A percentile compares a stretch with the other conserved stretches of the same genome.
Evolutionary conservation across 1,140 invertebrate genomes (phyloP).

Genomic region (Acromyrmex heyeri): DNA sequence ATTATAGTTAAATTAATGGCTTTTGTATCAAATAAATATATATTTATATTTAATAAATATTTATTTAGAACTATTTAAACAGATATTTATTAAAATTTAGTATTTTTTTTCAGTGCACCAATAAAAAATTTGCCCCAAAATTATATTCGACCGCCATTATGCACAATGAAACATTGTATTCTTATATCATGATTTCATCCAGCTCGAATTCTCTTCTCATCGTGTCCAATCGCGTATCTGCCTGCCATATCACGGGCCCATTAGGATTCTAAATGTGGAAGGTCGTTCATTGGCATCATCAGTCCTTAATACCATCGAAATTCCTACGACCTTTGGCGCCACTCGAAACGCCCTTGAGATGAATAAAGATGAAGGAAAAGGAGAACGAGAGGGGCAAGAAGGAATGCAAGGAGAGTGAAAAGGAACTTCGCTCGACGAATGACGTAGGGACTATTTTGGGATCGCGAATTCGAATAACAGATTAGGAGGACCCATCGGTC

Average conservation of each 20-base stretch:
- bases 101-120: too few species aligned
- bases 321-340: constrained; percentile 11
- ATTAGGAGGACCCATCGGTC: constrained; percentile 4
- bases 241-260: background rate
- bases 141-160: too few species aligned
- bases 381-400: background rate
- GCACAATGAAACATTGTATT: too few species aligned
- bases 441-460: constrained; percentile 42
- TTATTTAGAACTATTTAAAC: too few species aligned
- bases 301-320: constrained; percentile 30
- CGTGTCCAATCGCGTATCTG: background rate
- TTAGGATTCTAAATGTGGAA: constrained; percentile 45
- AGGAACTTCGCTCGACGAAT: background rate
- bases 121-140: too few species aligned
- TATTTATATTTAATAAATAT: too few species aligned
- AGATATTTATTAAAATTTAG: too few species aligned
- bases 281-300: constrained; percentile 50
- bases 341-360: background rate
- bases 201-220: background rate
- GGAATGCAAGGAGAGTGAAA: background rate
- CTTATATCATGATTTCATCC: too few species aligned
- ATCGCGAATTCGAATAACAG: constrained; percentile 42
- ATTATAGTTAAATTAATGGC: too few species aligned
- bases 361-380: background rate
- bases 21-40: too few species aligned